phyloP scores from a whole-genome alignment of 1,140 invertebrate species.

The Hydropsyche tenuis region DNA sequence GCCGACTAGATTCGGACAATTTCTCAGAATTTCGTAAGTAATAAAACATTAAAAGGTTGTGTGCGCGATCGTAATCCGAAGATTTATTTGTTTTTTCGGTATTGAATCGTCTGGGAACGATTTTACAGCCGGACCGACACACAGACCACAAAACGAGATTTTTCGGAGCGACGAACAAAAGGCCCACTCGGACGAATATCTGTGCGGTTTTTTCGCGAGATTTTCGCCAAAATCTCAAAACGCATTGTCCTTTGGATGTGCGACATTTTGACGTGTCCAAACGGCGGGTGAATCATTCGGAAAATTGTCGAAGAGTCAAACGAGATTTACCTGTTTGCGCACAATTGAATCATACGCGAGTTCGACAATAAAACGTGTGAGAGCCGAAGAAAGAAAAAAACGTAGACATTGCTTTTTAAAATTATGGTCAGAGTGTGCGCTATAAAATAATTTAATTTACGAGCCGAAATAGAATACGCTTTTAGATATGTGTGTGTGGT shows the following conservation, averaged over 20 bases:
- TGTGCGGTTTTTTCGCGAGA: neutral
- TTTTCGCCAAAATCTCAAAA: too few relatives aligned
- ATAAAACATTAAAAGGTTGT: conserved; percentile 34
- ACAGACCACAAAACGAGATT: conserved; percentile 17
- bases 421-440: conserved; percentile 11
- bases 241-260: too few relatives aligned
- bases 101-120: conserved; percentile 22
- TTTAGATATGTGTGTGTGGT: too few relatives aligned
- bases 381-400: neutral
- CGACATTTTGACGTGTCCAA: too few relatives aligned
- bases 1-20: conserved; percentile 5
- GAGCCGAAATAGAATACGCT: neutral
- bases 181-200: neutral
- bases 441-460: conserved; percentile 24
- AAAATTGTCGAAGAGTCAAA: neutral
- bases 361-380: neutral
- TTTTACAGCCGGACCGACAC: conserved; percentile 11
- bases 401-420: neutral
- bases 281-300: too few relatives aligned
- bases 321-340: conserved; percentile 27
- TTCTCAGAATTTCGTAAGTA: conserved; percentile 23
- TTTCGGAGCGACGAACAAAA: neutral
- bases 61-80: conserved; percentile 32
- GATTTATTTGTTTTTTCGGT: conserved; percentile 28
- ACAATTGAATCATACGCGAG: conserved; percentile 20